Percentiles rank a stretch among this genome's conserved stretches.
These are phyloP conservation scores for Myiozetetes cayanensis DNA, from an alignment of 2,113 vertebrate genomes.

Conservation along the genomic window DNA sequence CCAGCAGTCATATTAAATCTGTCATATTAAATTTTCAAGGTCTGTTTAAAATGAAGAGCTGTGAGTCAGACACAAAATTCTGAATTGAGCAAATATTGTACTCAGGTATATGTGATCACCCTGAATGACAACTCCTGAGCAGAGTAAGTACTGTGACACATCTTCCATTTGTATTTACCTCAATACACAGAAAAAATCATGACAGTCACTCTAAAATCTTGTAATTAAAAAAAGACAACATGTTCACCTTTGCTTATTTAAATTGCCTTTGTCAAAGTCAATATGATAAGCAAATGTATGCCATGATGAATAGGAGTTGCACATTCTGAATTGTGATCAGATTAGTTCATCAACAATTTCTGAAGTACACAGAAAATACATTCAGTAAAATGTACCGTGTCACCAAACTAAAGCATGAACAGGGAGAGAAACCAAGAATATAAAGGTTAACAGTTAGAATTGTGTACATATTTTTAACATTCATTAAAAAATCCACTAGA, in stretches of 20 bases:
- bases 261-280: background rate
- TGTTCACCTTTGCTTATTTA: background rate
- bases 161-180: background rate
- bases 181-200: background rate
- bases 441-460: background rate
- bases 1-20: background rate
- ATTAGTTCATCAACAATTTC: background rate
- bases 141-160: background rate
- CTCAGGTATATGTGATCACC: background rate
- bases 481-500: background rate
- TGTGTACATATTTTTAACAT: background rate
- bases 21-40: background rate
- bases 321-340: background rate
- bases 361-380: background rate
- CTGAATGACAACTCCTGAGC: background rate
- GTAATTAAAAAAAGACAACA: background rate
- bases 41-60: background rate
- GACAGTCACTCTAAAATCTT: background rate
- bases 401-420: background rate
- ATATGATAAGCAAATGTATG: background rate
- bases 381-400: background rate
- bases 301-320: background rate
- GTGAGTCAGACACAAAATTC: background rate
- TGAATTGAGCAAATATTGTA: background rate
- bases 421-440: background rate